Evolutionary conservation across 1,140 invertebrate genomes (phyloP).

Genomic region (Drosophila kikkawai): DNA sequence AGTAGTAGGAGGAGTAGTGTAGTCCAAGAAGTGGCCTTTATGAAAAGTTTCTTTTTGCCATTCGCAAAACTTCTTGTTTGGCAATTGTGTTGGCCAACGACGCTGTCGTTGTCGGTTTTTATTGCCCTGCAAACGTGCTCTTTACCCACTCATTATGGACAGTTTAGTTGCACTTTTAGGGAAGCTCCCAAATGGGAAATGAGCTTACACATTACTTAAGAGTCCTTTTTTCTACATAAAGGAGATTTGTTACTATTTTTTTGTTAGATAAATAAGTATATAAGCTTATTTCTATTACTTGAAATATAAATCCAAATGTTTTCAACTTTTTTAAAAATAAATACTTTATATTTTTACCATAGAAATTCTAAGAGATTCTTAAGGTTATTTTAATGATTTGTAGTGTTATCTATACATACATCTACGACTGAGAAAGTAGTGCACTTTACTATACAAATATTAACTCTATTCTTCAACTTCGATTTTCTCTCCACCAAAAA

Average conservation of each 20-base stretch:
- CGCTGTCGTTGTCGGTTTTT: conserved; percentile 60
- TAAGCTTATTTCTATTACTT: neutral
- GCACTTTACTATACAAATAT: too few species aligned
- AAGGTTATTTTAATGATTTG: neutral
- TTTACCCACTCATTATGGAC: conserved; percentile 75
- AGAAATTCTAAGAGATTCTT: neutral
- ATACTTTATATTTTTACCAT: neutral
- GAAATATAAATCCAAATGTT: too few species aligned
- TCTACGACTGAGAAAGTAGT: too few species aligned
- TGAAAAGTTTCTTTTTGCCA: conserved; percentile 68
- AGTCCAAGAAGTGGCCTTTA: conserved; percentile 50
- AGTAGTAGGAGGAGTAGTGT: neutral
- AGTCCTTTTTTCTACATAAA: neutral
- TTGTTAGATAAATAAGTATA: neutral
- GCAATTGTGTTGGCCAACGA: conserved; percentile 45
- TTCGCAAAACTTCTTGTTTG: conserved; percentile 60
- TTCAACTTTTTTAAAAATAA: too few species aligned
- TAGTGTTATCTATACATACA: neutral
- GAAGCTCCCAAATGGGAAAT: conserved; percentile 5
- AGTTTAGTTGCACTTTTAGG: conserved; percentile 57
- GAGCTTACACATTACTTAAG: neutral
- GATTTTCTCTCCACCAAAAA: neutral
- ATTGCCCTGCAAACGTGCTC: conserved; percentile 68
- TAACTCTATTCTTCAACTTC: too few species aligned
- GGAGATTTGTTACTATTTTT: neutral